Evolutionary conservation across 2,113 vertebrate genomes (phyloP).

Genomic region (Pelecanoides urinatrix): DNA sequence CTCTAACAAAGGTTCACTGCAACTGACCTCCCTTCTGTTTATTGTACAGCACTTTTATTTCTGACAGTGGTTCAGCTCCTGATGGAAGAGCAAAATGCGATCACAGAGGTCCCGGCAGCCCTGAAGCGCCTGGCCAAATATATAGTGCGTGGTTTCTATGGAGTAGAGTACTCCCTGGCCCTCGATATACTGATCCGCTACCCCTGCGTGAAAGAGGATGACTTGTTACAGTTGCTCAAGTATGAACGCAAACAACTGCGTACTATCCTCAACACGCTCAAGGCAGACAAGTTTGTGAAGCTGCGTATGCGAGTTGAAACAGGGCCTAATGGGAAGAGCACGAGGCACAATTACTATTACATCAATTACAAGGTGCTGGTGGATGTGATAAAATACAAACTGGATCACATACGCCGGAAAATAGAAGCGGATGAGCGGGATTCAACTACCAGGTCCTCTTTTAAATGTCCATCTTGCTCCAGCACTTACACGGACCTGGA

Average conservation of each 20-base stretch:
- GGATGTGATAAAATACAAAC: slow-evolving; percentile 69
- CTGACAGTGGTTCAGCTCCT: not conserved
- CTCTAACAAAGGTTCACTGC: not conserved
- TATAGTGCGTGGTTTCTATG: slow-evolving; percentile 55
- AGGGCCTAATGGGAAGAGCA: slow-evolving; percentile 38
- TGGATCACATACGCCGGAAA: slow-evolving; percentile 56
- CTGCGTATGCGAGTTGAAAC: slow-evolving; percentile 36
- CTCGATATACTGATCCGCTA: slow-evolving; percentile 46
- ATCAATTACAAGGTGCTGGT: slow-evolving; percentile 73
- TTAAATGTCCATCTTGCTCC: slow-evolving; percentile 63
- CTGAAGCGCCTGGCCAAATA: slow-evolving; percentile 65
- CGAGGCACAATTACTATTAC: slow-evolving; percentile 64
- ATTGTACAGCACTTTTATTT: not conserved
- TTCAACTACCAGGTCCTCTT: slow-evolving; percentile 61
- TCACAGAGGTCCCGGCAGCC: slow-evolving; percentile 20
- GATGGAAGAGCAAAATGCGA: not conserved
- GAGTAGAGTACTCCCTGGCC: slow-evolving; percentile 30
- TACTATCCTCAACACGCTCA: slow-evolving; percentile 28
- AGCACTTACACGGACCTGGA: slow-evolving; percentile 66
- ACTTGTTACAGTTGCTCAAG: slow-evolving; percentile 56
- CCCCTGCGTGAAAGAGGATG: slow-evolving; percentile 65
- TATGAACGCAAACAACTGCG: slow-evolving; percentile 60
- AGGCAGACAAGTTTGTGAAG: slow-evolving; percentile 62
- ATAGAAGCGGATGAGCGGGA: slow-evolving; percentile 63
- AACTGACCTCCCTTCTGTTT: not conserved